Conservation (phyloP, 2,888 invertebrate species). For the Ditula angustiorana region DNA sequence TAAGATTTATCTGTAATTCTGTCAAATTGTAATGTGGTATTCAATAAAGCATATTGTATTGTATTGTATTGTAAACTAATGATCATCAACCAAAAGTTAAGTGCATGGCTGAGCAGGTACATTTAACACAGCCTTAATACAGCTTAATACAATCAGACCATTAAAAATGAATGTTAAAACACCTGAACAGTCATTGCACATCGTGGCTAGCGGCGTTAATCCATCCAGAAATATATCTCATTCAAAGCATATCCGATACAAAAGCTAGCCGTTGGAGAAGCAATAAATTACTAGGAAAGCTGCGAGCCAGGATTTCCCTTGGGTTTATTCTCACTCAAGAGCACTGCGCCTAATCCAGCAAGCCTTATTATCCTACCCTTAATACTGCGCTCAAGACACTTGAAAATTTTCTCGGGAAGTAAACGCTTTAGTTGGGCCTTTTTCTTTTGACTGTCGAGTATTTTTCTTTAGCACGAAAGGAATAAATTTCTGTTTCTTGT, state of each 20-base stretch:
- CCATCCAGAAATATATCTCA: constrained; percentile 81
- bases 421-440: constrained; percentile 69
- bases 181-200: constrained; percentile 71
- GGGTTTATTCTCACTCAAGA: constrained; percentile 85
- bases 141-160: too few relatives aligned
- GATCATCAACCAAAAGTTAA: neutral
- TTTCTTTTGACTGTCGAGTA: constrained; percentile 50
- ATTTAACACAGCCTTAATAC: neutral
- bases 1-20: too few relatives aligned
- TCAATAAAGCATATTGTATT: too few relatives aligned
- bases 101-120: neutral
- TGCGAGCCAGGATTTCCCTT: constrained; percentile 84
- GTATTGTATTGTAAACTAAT: too few relatives aligned
- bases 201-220: constrained; percentile 78
- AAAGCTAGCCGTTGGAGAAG: constrained; percentile 81
- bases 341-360: constrained; percentile 83
- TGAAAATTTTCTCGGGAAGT: constrained; percentile 81
- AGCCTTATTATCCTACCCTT: constrained; percentile 85
- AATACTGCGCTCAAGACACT: constrained; percentile 84
- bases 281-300: constrained; percentile 84
- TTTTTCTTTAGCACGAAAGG: constrained; percentile 51
- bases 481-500: constrained; percentile 20
- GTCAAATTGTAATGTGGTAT: too few relatives aligned
- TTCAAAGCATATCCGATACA: constrained; percentile 81
- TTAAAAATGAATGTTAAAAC: constrained; percentile 48